These are phyloP conservation scores for Halisarca cf. caerulea DNA, from an alignment of 37 sponge, comb jelly and placozoan genomes.

Conservation along the genomic window DNA sequence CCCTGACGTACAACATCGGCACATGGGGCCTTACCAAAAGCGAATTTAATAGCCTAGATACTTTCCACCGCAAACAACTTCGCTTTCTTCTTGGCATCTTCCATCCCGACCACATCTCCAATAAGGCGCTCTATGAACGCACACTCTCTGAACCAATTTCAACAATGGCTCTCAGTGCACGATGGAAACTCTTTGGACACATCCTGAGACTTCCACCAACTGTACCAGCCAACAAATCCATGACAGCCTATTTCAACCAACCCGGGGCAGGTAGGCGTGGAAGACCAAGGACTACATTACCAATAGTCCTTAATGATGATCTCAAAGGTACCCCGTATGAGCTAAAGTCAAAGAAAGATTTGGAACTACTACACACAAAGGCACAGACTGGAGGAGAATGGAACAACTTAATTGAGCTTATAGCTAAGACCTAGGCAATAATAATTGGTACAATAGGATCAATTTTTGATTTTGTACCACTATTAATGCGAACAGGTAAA, in stretches of 20 bases:
- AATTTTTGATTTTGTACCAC: conserved; percentile 19
- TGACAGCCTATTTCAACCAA: conserved; percentile 31
- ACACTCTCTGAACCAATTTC: conserved; percentile 21
- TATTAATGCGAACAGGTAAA: conserved; percentile 30
- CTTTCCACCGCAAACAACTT: conserved; percentile 29
- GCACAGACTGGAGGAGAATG: conserved; percentile 22
- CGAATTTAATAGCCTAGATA: neutral
- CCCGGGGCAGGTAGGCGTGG: neutral
- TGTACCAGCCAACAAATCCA: conserved; percentile 33
- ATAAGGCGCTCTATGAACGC: conserved; percentile 11
- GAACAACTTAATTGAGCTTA: conserved; percentile 10
- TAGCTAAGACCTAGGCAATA: conserved; percentile 36
- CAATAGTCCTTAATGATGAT: conserved; percentile 29
- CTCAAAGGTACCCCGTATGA: conserved; percentile 27
- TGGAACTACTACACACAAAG: conserved; percentile 14
- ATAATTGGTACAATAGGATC: conserved; percentile 14
- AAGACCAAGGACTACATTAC: conserved; percentile 24
- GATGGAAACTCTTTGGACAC: conserved; percentile 35
- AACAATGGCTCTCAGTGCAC: conserved; percentile 26
- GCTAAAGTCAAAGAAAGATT: conserved; percentile 22
- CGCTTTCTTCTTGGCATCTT: conserved; percentile 22
- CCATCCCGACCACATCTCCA: neutral
- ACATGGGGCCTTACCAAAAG: conserved; percentile 25
- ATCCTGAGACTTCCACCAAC: conserved; percentile 30
- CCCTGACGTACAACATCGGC: conserved; percentile 30